Percentiles rank a stretch among this genome's conserved stretches.
These are phyloP conservation scores for Megaceryle torquata DNA, from an alignment of 2,113 vertebrate species.

Conservation along the genomic window DNA sequence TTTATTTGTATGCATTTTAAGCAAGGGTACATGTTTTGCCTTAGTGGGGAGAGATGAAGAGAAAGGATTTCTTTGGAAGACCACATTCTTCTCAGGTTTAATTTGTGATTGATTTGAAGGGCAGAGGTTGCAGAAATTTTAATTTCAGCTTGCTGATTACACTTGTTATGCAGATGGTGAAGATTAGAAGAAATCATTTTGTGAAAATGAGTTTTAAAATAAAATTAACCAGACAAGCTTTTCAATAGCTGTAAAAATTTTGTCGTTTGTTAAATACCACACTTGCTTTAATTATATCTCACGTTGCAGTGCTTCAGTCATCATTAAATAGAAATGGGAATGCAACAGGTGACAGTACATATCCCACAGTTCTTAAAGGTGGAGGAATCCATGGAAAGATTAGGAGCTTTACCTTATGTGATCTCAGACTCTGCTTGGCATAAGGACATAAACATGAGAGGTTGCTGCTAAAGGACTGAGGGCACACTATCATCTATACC, in stretches of 20 bases:
- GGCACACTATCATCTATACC: not conserved
- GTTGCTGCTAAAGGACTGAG: not conserved
- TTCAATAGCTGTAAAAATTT: constrained; percentile 17
- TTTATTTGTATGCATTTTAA: not conserved
- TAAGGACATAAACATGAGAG: not conserved
- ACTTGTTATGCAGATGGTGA: constrained; percentile 36
- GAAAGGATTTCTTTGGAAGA: not conserved
- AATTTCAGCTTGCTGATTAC: constrained; percentile 62
- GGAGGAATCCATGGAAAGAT: not conserved
- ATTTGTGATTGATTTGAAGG: constrained; percentile 53
- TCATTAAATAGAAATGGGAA: not conserved
- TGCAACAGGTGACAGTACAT: not conserved
- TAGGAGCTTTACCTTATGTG: not conserved
- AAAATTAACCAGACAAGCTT: constrained; percentile 36
- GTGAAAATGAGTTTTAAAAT: constrained; percentile 58
- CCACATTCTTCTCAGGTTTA: not conserved
- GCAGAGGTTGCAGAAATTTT: constrained; percentile 52
- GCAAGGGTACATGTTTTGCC: not conserved
- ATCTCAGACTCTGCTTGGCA: not conserved
- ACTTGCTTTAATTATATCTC: constrained; percentile 1
- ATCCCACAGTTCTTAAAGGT: not conserved
- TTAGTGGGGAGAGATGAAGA: not conserved
- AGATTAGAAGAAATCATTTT: constrained; percentile 43
- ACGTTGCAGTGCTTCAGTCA: not conserved
- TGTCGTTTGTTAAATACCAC: constrained; percentile 19